Conservation (phyloP, 2,113 vertebrate genomes). For the Oryctolagus cuniculus region mOryCun1.1 NC_091439.1:108146001-108146500, state of each 20-base stretch:
- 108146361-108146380: neutral
- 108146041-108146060: neutral
- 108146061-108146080: neutral
- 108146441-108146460: neutral
- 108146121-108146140: neutral
- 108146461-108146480: neutral
- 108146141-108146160: neutral
- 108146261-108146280: neutral
- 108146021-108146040: neutral
- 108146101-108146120: neutral
- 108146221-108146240: neutral
- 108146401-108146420: neutral
- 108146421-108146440: neutral
- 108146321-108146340: neutral
- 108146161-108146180: neutral
- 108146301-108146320: neutral
- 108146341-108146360: neutral
- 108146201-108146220: neutral
- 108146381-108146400: too few species aligned
- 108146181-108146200: neutral
- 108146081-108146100: neutral
- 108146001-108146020: neutral
- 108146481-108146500: neutral
- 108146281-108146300: neutral
- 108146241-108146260: neutral